These are phyloP conservation scores for Danio kyathit DNA, from an alignment of 2,797 vertebrate genomes.

Conservation along the genomic window DNA sequence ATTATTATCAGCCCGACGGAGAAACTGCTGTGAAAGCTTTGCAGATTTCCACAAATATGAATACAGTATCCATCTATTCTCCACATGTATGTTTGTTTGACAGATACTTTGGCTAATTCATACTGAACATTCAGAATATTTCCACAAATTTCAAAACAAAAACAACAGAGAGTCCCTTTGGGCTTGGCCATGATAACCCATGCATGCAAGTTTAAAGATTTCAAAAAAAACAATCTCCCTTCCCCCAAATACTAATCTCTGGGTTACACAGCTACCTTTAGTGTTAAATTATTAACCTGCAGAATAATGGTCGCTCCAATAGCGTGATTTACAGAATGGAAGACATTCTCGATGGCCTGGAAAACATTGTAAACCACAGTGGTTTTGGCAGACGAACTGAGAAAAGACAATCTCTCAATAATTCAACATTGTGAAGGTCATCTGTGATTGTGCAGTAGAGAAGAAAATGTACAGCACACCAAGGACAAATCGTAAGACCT, in stretches of 20 bases:
- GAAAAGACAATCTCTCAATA: slow-evolving; percentile 50
- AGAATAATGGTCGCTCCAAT: slow-evolving; percentile 21
- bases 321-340: slow-evolving; percentile 29
- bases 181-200: background rate
- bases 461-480: background rate
- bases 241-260: background rate
- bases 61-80: background rate
- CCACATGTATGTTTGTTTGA: background rate
- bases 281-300: slow-evolving; percentile 8
- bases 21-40: background rate
- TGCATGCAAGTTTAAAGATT: background rate
- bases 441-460: slow-evolving; percentile 35
- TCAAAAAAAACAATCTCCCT: background rate
- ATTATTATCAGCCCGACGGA: background rate
- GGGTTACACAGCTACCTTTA: background rate
- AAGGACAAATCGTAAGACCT: slow-evolving; percentile 6
- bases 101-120: background rate
- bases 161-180: background rate
- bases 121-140: background rate
- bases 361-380: slow-evolving; percentile 40
- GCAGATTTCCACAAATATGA: background rate
- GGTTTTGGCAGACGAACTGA: slow-evolving; percentile 31
- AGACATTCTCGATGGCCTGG: slow-evolving; percentile 13
- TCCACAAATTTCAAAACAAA: background rate
- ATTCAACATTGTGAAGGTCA: slow-evolving; percentile 53